Evolutionary conservation across 2,113 vertebrate species (phyloP).

Genomic region (Pachypanchax playfairii): DNA sequence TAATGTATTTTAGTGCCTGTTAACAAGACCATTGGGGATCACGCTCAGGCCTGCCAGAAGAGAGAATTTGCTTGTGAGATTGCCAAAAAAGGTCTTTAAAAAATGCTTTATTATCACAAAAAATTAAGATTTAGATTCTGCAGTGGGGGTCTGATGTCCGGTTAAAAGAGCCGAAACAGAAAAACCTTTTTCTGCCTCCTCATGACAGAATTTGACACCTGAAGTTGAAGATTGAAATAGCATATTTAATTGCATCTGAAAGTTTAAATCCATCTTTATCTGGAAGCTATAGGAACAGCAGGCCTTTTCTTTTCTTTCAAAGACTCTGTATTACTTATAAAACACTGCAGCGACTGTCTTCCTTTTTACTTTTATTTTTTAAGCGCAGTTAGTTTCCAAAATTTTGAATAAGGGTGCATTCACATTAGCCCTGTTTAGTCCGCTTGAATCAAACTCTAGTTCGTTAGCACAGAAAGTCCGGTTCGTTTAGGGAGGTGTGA

Average conservation of each 20-base stretch:
- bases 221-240: not conserved
- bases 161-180: not conserved
- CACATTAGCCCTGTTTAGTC: too few relatives aligned
- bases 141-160: not conserved
- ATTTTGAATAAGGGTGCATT: too few relatives aligned
- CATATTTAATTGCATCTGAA: not conserved
- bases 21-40: not conserved
- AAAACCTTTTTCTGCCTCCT: not conserved
- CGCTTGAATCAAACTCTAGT: too few relatives aligned
- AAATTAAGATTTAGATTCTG: not conserved
- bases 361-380: too few relatives aligned
- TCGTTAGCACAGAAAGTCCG: too few relatives aligned
- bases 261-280: not conserved
- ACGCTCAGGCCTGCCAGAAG: not conserved
- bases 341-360: too few relatives aligned
- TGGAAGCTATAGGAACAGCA: too few relatives aligned
- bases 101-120: not conserved
- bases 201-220: not conserved
- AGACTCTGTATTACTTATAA: too few relatives aligned
- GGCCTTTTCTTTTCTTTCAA: too few relatives aligned
- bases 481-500: too few relatives aligned
- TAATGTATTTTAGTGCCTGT: not conserved
- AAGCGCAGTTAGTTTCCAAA: too few relatives aligned
- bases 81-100: not conserved
- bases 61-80: not conserved